These are phyloP conservation scores for Linurgus olivaceus DNA, from an alignment of 2,797 vertebrate species.

Conservation along the genomic window DNA sequence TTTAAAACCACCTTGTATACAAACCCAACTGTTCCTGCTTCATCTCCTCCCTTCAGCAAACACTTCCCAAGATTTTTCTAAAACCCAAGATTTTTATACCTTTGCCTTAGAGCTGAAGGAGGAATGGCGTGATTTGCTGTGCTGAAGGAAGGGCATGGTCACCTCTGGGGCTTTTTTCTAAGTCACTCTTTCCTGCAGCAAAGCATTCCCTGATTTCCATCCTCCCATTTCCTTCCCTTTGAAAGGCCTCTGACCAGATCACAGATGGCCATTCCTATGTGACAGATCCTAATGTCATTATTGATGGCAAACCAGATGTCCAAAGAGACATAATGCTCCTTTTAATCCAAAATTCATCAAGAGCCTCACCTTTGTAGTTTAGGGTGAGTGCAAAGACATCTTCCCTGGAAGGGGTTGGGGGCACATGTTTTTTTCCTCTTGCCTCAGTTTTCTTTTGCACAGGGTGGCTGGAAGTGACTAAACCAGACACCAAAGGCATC, in stretches of 20 bases:
- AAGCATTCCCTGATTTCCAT: neutral
- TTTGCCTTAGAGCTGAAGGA: neutral
- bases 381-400: neutral
- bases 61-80: neutral
- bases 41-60: neutral
- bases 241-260: neutral
- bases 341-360: slow-evolving; percentile 38
- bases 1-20: neutral
- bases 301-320: slow-evolving; percentile 26
- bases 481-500: neutral
- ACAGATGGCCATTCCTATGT: slow-evolving; percentile 45
- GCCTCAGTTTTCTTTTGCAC: neutral
- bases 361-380: neutral
- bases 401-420: neutral
- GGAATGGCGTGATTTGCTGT: neutral
- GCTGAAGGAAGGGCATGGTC: neutral
- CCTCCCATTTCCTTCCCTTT: neutral
- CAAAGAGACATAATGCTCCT: neutral
- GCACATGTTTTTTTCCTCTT: neutral
- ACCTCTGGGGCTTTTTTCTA: neutral
- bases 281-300: slow-evolving; percentile 33
- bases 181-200: neutral
- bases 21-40: neutral
- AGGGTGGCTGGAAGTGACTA: neutral
- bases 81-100: neutral